These are phyloP conservation scores for Orchestia grillus DNA, from an alignment of 1,140 invertebrate species.

Conservation along the genomic window DNA sequence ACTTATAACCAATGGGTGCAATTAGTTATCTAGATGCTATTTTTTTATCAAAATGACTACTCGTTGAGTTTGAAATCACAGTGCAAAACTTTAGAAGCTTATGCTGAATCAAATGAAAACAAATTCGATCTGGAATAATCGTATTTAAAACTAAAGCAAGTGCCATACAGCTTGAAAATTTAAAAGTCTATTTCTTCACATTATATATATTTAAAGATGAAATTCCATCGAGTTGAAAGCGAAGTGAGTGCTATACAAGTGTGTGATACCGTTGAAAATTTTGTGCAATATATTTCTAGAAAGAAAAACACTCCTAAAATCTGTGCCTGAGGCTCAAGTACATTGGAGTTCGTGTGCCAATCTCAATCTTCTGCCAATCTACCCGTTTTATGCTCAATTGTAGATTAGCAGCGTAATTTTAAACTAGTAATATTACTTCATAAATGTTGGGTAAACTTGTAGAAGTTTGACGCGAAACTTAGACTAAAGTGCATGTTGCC, in stretches of 20 bases:
- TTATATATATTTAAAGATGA: background rate
- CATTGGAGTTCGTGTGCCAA: background rate
- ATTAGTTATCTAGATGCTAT: background rate
- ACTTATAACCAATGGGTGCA: background rate
- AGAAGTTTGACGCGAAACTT: background rate
- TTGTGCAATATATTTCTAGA: background rate
- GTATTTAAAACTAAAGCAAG: background rate
- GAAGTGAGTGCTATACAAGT: background rate
- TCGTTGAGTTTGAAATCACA: background rate
- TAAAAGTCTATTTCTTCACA: background rate
- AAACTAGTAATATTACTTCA: background rate
- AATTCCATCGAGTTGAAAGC: background rate
- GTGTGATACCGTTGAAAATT: background rate
- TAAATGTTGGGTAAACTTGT: constrained; percentile 6
- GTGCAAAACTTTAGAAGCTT: background rate
- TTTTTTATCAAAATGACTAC: background rate
- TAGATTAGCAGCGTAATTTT: constrained; percentile 3
- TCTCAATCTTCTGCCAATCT: background rate
- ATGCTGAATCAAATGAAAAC: background rate
- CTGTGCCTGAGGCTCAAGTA: background rate
- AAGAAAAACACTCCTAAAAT: background rate
- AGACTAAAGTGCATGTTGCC: background rate
- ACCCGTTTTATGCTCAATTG: constrained; percentile 7
- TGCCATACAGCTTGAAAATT: background rate
- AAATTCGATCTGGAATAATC: background rate